These are phyloP conservation scores for Pachyseris speciosa DNA, from an alignment of 64 coral and sea anemone species.

Conservation along the genomic window DNA sequence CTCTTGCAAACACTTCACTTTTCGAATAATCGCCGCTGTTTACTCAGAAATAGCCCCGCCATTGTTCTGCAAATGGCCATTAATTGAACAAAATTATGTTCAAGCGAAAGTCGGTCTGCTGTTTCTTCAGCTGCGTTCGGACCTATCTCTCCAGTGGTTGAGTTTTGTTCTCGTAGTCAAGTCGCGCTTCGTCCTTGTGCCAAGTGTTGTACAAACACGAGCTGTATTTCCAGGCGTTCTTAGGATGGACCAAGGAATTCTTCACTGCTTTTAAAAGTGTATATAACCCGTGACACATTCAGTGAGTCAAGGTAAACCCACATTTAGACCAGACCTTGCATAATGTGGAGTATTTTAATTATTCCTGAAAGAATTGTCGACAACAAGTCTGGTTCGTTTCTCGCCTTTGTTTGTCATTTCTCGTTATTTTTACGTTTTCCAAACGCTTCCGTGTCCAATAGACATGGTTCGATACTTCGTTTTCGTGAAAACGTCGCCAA, in stretches of 20 bases:
- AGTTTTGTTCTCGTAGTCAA: not conserved
- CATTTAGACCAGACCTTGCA: not conserved
- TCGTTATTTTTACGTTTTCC: not conserved
- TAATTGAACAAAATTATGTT: slow-evolving; percentile 91
- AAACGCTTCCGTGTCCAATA: not conserved
- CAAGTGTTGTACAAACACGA: not conserved
- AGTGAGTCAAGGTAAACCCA: not conserved
- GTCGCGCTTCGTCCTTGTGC: not conserved
- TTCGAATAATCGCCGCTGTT: slow-evolving; percentile 80
- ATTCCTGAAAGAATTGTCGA: not conserved
- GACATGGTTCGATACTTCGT: slow-evolving; percentile 7
- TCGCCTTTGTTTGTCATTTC: not conserved
- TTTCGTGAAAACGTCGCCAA: not conserved
- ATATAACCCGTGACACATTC: not conserved
- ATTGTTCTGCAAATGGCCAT: slow-evolving; percentile 84
- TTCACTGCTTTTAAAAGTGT: not conserved
- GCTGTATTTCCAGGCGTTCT: not conserved
- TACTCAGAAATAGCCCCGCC: slow-evolving; percentile 51
- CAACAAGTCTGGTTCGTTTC: not conserved
- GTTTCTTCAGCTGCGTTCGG: slow-evolving; percentile 74
- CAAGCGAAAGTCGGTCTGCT: slow-evolving; percentile 54
- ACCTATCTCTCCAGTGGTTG: not conserved
- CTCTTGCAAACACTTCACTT: slow-evolving; percentile 72
- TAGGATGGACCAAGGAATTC: not conserved
- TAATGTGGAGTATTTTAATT: not conserved